phyloP scores from a whole-genome alignment of 1,140 invertebrate genomes.

The Pissodes strobi region DNA sequence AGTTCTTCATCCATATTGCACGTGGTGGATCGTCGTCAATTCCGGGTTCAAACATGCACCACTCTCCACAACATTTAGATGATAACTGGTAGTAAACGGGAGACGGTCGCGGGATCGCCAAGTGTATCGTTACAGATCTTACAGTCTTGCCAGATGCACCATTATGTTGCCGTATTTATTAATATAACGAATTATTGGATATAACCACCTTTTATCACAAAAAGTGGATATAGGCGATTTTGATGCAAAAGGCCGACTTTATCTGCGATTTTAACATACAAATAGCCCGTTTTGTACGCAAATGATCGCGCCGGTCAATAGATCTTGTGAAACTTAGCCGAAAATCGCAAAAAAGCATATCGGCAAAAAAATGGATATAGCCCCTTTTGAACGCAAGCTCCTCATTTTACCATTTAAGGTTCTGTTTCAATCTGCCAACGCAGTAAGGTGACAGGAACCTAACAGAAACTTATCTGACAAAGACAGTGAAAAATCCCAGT shows the following conservation, averaged over 20 bases:
- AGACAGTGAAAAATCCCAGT: no score
- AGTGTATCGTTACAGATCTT: no score
- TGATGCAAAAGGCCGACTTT: slow-evolving; percentile 9
- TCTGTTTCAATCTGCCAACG: no score
- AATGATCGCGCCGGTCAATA: slow-evolving; percentile 1
- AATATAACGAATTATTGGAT: neutral
- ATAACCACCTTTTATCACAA: neutral
- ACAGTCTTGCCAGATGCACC: neutral
- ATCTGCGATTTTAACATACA: slow-evolving; percentile 2
- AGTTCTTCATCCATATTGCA: neutral
- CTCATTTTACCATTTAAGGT: no score
- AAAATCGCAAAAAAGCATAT: no score
- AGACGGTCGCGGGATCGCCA: neutral
- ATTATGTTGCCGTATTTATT: no score
- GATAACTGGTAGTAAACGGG: neutral
- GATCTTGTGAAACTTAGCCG: neutral
- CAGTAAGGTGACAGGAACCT: no score
- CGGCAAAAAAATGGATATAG: no score
- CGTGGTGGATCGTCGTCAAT: neutral
- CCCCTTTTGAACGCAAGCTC: no score
- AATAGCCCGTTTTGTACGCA: neutral
- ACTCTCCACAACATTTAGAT: neutral
- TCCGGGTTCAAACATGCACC: neutral
- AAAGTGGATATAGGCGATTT: neutral
- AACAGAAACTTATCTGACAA: no score